Percentiles rank a stretch among this genome's conserved stretches.
These are phyloP conservation scores for Sarotherodon lohbergeri DNA, from an alignment of 2,113 vertebrate genomes.

Conservation along the genomic window DNA sequence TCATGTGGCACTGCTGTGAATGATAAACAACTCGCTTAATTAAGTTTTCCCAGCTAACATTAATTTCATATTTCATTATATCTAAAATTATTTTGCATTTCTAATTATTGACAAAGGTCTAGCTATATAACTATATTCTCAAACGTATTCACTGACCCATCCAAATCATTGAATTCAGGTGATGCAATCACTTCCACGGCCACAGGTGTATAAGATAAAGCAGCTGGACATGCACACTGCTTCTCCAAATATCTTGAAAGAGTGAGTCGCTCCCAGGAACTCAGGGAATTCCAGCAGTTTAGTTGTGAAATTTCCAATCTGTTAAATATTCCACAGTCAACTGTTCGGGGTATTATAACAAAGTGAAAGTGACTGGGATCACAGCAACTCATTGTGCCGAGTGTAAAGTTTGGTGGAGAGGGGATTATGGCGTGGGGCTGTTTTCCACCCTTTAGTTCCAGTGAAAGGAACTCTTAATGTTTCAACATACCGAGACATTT, in stretches of 20 bases:
- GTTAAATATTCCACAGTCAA: not conserved
- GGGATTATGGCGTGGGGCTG: not conserved
- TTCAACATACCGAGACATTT: rapidly evolving
- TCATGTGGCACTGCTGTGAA: not conserved
- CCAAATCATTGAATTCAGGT: not conserved
- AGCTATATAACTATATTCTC: not conserved
- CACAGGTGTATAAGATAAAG: not conserved
- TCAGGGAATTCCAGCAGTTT: not conserved
- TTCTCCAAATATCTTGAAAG: too few relatives aligned
- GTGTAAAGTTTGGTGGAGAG: not conserved
- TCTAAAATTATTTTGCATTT: not conserved
- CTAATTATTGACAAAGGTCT: not conserved
- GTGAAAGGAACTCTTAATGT: not conserved
- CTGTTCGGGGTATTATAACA: not conserved
- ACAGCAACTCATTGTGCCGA: not conserved
- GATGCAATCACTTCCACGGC: not conserved
- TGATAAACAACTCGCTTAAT: not conserved
- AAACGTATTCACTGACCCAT: not conserved
- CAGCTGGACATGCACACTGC: not conserved
- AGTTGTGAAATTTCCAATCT: not conserved
- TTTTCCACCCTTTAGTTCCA: not conserved
- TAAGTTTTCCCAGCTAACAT: not conserved
- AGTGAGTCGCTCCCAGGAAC: not conserved
- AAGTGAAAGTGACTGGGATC: not conserved
- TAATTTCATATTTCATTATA: not conserved